Conservation (phyloP, 2,888 invertebrate species). For the Sarcophaga variegata region DNA sequence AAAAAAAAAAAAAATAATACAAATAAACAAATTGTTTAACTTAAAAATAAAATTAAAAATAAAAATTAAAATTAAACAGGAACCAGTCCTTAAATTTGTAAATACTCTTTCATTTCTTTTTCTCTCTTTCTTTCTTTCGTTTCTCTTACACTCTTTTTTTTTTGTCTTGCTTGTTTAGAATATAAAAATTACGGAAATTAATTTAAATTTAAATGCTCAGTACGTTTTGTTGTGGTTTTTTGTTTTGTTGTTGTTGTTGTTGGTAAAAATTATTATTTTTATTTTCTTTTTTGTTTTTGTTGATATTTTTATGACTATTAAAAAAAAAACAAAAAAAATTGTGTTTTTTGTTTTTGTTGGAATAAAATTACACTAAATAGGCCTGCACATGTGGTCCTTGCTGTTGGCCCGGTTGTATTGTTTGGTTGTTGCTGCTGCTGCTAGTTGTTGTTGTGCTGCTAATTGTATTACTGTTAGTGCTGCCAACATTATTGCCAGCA, state of each 20-base stretch:
- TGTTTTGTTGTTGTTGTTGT: slow-evolving; percentile 49
- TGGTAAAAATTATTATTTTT: slow-evolving; percentile 54
- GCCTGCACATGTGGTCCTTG: slow-evolving; percentile 82
- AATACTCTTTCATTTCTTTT: background rate
- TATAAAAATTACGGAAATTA: slow-evolving; percentile 15
- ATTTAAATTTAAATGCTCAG: slow-evolving; percentile 49
- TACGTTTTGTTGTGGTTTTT: slow-evolving; percentile 56
- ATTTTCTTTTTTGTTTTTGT: slow-evolving; percentile 28
- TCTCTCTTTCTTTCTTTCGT: slow-evolving; percentile 20
- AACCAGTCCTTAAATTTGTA: slow-evolving; percentile 63
- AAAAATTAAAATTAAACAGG: slow-evolving; percentile 50
- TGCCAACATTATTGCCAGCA: slow-evolving; percentile 68
- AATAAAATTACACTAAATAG: slow-evolving; percentile 78
- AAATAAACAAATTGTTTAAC: slow-evolving; percentile 24
- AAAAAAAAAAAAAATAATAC: slow-evolving; percentile 34
- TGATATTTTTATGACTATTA: slow-evolving; percentile 62
- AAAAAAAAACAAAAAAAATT: background rate
- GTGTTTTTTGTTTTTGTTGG: slow-evolving; percentile 61
- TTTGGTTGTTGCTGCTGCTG: slow-evolving; percentile 74
- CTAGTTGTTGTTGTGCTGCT: slow-evolving; percentile 73
- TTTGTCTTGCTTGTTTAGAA: slow-evolving; percentile 20
- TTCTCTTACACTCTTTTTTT: slow-evolving; percentile 16
- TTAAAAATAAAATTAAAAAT: slow-evolving; percentile 53
- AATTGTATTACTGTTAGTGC: slow-evolving; percentile 54
- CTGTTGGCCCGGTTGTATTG: slow-evolving; percentile 76